These are phyloP conservation scores for Amazona ochrocephala DNA, from an alignment of 2,797 vertebrate species.

Conservation along the genomic window DNA sequence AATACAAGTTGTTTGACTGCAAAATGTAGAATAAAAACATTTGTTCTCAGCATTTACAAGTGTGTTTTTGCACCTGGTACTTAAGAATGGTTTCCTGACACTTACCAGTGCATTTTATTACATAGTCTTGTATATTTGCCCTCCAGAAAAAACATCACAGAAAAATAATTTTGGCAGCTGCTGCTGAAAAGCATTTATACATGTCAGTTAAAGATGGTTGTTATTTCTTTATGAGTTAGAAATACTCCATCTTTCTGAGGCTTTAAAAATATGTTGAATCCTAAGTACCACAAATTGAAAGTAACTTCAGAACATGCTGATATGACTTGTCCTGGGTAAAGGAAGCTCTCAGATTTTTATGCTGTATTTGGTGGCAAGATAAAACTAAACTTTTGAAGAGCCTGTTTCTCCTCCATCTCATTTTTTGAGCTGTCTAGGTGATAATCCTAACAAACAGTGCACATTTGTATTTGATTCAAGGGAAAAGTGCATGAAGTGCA, in stretches of 20 bases:
- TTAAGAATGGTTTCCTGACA: not conserved
- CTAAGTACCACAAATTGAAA: not conserved
- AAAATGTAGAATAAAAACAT: not conserved
- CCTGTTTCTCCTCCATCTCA: not conserved
- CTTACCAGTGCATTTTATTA: not conserved
- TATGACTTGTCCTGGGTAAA: not conserved
- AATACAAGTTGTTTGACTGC: not conserved
- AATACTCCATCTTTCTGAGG: not conserved
- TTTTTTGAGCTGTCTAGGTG: conserved; percentile 54
- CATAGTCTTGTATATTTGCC: not conserved
- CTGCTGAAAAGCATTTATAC: not conserved
- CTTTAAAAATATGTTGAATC: not conserved
- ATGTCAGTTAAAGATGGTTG: not conserved
- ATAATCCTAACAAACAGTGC: conserved; percentile 57
- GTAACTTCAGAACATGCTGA: not conserved
- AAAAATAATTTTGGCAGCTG: not conserved
- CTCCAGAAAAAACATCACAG: not conserved
- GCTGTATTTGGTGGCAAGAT: not conserved
- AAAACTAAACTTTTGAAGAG: conserved; percentile 4
- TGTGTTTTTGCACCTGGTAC: not conserved
- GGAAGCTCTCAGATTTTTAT: not conserved
- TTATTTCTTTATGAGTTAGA: not conserved
- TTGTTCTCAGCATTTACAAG: not conserved
- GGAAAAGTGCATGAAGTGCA: conserved; percentile 57
- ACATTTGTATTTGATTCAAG: conserved; percentile 51